These are phyloP conservation scores for Tigriopus japonicus DNA, from an alignment of 1,140 invertebrate species.

Conservation along the genomic window DNA sequence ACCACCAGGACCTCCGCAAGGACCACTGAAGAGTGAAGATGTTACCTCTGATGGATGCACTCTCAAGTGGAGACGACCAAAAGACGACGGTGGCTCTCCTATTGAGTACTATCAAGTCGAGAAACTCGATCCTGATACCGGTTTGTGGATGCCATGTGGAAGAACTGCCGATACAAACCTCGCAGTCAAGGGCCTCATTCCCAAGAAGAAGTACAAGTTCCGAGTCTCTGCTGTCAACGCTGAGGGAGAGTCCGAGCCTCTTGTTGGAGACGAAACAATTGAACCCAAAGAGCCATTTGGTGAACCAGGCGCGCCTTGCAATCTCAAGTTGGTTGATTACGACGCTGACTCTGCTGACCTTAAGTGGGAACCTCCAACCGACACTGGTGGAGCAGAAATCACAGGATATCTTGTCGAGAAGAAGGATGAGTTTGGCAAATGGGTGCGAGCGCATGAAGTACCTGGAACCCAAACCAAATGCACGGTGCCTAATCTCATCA, in stretches of 20 bases:
- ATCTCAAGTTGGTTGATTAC: conserved; percentile 81
- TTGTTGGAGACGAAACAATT: conserved; percentile 65
- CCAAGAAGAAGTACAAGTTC: conserved; percentile 83
- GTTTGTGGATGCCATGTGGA: conserved; percentile 81
- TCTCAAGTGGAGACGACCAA: conserved; percentile 79
- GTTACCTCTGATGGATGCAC: conserved; percentile 43
- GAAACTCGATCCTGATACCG: conserved; percentile 77
- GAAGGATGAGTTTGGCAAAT: conserved; percentile 81
- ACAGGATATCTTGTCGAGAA: conserved; percentile 73
- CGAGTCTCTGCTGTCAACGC: conserved; percentile 85
- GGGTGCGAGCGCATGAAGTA: conserved; percentile 72
- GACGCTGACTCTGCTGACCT: conserved; percentile 85
- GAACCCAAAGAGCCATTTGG: conserved; percentile 89
- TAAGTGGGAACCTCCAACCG: conserved; percentile 56
- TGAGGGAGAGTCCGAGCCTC: conserved; percentile 83
- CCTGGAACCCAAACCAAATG: conserved; percentile 58
- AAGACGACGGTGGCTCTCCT: conserved; percentile 53
- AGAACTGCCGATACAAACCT: conserved; percentile 54
- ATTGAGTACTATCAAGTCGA: conserved; percentile 38
- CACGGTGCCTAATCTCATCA: conserved; percentile 67
- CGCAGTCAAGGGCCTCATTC: conserved; percentile 66
- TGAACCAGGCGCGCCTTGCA: conserved; percentile 75
- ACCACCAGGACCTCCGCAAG: conserved; percentile 65
- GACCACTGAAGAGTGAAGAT: conserved; percentile 41
- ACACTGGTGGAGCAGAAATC: conserved; percentile 68